Evolutionary conservation across 2,888 invertebrate species (phyloP).

Genomic region (Eustalomyia histrio): DNA sequence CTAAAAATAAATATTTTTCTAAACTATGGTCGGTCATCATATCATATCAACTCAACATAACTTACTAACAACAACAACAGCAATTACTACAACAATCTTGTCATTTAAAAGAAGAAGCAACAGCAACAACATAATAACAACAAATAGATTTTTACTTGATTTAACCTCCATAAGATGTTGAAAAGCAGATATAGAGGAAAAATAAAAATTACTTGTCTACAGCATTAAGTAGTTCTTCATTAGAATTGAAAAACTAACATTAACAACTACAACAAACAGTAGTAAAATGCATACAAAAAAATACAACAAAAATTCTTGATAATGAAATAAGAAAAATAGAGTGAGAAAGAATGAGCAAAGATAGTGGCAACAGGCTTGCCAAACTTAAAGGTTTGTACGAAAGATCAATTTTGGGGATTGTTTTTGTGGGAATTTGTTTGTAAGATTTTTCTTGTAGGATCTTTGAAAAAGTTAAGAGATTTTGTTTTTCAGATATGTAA

Average conservation of each 20-base stretch:
- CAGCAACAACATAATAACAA: constrained; percentile 8
- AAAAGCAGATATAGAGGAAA: background rate
- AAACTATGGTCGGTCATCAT: constrained; percentile 52
- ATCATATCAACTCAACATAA: constrained; percentile 10
- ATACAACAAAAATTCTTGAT: background rate
- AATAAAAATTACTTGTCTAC: background rate
- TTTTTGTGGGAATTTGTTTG: too few relatives aligned
- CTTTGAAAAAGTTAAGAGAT: too few relatives aligned
- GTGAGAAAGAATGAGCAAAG: background rate
- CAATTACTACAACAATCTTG: constrained; percentile 15
- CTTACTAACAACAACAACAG: constrained; percentile 7
- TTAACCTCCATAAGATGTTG: constrained; percentile 4
- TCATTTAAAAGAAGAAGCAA: constrained; percentile 18
- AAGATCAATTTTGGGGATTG: too few relatives aligned
- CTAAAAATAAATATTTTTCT: constrained; percentile 60
- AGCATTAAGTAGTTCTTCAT: background rate
- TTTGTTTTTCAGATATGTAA: too few relatives aligned
- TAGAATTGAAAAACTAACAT: background rate
- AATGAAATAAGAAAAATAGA: background rate
- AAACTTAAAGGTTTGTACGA: too few relatives aligned
- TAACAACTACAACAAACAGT: background rate
- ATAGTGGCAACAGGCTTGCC: background rate
- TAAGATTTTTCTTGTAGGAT: too few relatives aligned
- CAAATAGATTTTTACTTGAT: constrained; percentile 15
- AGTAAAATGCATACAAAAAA: background rate